Base-by-base conservation (phyloP, 2,888 invertebrate genomes). In the Hecatera dysodea region DNA sequence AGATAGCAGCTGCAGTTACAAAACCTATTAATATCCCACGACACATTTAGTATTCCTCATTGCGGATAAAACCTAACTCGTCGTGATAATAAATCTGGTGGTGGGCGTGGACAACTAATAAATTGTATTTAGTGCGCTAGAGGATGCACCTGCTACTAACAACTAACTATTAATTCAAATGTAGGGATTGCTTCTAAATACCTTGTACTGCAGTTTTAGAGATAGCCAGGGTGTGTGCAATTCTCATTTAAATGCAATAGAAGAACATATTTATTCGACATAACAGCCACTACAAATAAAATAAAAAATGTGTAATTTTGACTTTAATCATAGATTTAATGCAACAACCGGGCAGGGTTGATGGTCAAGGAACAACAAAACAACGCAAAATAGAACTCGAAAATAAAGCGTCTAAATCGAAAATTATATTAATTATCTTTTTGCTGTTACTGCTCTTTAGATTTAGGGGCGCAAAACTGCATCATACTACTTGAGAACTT, bases 61-160 rank as follows among this genome's bases (percentile, higher is more conserved):
- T 42, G 42, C 39, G 42, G 55, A 80, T 80, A 64, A 42, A 67
- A 64, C 15, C 27, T 61, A 61, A 29, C 39, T 39, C 57, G 17
- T 56, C 15, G 24, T 46, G 65, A 67, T 61, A 61, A 67, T 78
- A 79, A 74, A 78, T 71, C 61, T 64, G 52, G 12, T 2, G n/a
- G 70, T 61, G 72, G 55, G 39, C 53, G 46, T 27, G 33, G 55
- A 62, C 59, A 44, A 75, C 46, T 53, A 63, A 72, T 81, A 72
- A 82, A 81, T 82, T 79, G 75, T 68, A 65, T 57, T 62, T 65
- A 76, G 29, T 42, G 59, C 60, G 22, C 46, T 19, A n/a, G n/a
- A 27, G 19, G 44, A 52, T 78, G 79, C 79, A 73, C 53, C 82
- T 77, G 74, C 29, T 73, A n/a, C 64, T 27, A 22, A 22, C 24